phyloP scores from a whole-genome alignment of 1,140 invertebrate species.

The Oppia nitens region DNA sequence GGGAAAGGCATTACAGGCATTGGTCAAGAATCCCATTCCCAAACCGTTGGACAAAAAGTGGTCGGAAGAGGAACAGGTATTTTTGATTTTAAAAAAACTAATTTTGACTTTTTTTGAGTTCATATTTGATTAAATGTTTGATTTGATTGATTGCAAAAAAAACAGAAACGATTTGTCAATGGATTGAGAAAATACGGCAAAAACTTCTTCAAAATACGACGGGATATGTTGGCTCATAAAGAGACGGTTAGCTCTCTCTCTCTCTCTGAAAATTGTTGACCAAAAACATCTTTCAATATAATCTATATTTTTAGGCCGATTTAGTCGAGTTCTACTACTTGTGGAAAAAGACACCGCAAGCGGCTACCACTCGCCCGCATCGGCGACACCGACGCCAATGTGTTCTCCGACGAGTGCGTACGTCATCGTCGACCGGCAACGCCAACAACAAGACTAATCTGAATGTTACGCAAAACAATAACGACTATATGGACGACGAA shows the following conservation, averaged over 20 bases:
- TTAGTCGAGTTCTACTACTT: constrained; percentile 97
- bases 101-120: constrained; percentile 25
- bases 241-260: constrained; percentile 52
- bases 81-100: constrained; percentile 11
- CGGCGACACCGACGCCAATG: constrained; percentile 61
- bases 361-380: constrained; percentile 64
- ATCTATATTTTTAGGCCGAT: constrained; percentile 63
- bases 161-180: constrained; percentile 85
- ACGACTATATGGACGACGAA: neutral
- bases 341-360: constrained; percentile 99
- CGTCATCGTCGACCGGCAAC: constrained; percentile 24
- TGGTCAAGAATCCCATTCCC: constrained; percentile 89
- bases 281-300: constrained; percentile 4
- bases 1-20: constrained; percentile 78
- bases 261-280: constrained; percentile 8
- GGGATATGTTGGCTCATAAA: constrained; percentile 87
- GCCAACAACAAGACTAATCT: neutral
- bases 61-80: constrained; percentile 83
- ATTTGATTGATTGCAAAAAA: constrained; percentile 18
- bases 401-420: constrained; percentile 69
- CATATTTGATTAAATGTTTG: constrained; percentile 11
- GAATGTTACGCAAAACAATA: neutral
- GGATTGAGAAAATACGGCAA: constrained; percentile 94
- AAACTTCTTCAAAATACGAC: constrained; percentile 94
- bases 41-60: constrained; percentile 94